Evolutionary conservation across 2,113 vertebrate genomes (phyloP).

Genomic region (Oncorhynchus keta): DNA sequence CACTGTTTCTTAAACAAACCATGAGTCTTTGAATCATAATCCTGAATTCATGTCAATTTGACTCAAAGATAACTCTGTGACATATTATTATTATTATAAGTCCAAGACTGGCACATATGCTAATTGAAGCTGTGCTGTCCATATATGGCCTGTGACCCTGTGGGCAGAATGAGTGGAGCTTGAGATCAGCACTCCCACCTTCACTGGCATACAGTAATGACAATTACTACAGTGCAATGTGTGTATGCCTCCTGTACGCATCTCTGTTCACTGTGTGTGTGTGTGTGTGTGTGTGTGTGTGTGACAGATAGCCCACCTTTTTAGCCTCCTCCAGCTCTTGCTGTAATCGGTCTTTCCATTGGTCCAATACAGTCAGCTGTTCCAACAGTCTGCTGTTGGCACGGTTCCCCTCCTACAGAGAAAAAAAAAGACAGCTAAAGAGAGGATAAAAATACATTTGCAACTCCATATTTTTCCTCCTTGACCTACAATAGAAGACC

Average conservation of each 20-base stretch:
- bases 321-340: slow-evolving; percentile 83
- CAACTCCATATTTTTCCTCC: no score
- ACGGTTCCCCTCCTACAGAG: slow-evolving; percentile 78
- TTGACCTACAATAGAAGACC: no score
- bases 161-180: no score
- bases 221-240: neutral
- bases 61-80: no score
- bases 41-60: no score
- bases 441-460: no score
- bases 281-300: neutral
- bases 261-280: neutral
- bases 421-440: neutral
- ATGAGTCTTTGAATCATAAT: no score
- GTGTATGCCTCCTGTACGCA: neutral
- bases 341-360: slow-evolving; percentile 78
- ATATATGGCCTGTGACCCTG: no score
- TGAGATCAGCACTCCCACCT: neutral
- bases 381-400: slow-evolving; percentile 84
- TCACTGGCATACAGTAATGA: neutral
- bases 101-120: no score
- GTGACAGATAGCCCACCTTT: slow-evolving; percentile 69
- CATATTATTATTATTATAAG: no score
- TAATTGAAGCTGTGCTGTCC: no score
- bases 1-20: no score
- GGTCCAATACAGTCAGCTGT: slow-evolving; percentile 81